Base-by-base conservation (phyloP, 2,113 vertebrate species). In the Pollachius pollachius region DNA sequence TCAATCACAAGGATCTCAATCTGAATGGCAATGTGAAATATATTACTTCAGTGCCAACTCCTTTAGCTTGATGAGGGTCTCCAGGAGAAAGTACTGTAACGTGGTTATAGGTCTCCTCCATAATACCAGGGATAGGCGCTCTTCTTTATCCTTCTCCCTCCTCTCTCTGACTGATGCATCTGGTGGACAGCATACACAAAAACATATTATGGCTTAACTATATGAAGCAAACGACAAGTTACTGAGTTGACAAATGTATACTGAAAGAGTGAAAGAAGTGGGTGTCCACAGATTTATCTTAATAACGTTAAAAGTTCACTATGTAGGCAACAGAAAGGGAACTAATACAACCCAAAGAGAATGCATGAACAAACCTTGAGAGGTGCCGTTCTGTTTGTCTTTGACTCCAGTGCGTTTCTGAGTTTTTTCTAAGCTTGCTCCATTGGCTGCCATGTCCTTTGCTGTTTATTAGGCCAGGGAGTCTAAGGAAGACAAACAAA, bases 401-500 rank as follows among this genome's bases (percentile, higher is more conserved):
- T 95, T 96, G 71, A 77, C 83, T 84, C 92, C 91, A 62, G 87
- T 66, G 68, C 94, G 95, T 89, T 93, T 95, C 91, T 95, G 94
- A 76, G 88, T 79, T 70, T 88, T 80, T 56, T 97, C 96, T 91
- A 93, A 95, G 62, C 91, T 93, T 71, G 93, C 93, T 91, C 94
- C 95, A 94, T 96, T 96, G 85, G 95, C 95, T 94, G 96, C 96
- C 97, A 98, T 99, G 89, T 96, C 94, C 90, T 86, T 91, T 84
- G 90, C 87, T 86, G 61, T 67, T 52, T 16, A 69, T 62, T 79
- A 61, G 76, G 59, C 74, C 75, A 70, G 78, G 59, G 57, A 62
- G 62, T 81, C 79, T 80, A 15, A 6, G 23, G 25, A 60, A 5
- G 16, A 67, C 8, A 81, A 9, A 48, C 41, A 48, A 9, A 48